Percentiles rank a stretch among this genome's conserved stretches.
Evolutionary conservation across 2,113 vertebrate genomes (phyloP).

Genomic region (Melanocharis versteri): DNA sequence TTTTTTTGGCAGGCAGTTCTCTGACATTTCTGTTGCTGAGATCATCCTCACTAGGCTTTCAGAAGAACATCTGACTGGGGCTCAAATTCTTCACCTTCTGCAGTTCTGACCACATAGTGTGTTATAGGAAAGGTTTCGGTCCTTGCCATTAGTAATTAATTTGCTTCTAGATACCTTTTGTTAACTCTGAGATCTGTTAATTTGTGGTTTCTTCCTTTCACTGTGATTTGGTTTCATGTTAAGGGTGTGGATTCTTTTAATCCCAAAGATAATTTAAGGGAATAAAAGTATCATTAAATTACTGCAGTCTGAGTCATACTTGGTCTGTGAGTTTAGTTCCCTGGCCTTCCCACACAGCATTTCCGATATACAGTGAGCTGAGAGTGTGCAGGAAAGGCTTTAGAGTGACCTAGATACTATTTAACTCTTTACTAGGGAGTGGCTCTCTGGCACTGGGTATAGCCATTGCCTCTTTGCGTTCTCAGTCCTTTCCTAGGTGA

Average conservation of each 20-base stretch:
- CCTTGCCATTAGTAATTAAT: neutral
- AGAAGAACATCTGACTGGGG: conserved; percentile 11
- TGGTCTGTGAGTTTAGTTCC: conserved; percentile 43
- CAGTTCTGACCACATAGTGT: neutral
- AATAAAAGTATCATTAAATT: conserved; percentile 12
- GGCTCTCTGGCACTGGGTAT: neutral
- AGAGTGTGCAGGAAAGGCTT: conserved; percentile 38
- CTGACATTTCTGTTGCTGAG: conserved; percentile 35
- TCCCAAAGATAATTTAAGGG: conserved; percentile 31
- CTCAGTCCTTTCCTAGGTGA: neutral
- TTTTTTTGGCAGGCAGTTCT: conserved; percentile 10
- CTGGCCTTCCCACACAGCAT: conserved; percentile 44
- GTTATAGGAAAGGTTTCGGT: neutral
- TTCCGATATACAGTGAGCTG: conserved; percentile 28
- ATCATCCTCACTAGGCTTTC: neutral
- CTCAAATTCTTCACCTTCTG: neutral
- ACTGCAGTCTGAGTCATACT: conserved; percentile 36
- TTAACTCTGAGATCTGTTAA: neutral
- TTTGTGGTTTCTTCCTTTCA: neutral
- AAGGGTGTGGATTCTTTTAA: conserved; percentile 42
- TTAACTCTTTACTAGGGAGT: conserved; percentile 3
- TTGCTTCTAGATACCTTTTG: neutral
- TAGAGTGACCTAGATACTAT: conserved; percentile 50
- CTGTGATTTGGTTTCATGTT: neutral
- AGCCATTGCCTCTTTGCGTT: neutral